Conservation (phyloP, 37 sponge, comb jelly and placozoan genomes). For the Mnemiopsis leidyi region DNA sequence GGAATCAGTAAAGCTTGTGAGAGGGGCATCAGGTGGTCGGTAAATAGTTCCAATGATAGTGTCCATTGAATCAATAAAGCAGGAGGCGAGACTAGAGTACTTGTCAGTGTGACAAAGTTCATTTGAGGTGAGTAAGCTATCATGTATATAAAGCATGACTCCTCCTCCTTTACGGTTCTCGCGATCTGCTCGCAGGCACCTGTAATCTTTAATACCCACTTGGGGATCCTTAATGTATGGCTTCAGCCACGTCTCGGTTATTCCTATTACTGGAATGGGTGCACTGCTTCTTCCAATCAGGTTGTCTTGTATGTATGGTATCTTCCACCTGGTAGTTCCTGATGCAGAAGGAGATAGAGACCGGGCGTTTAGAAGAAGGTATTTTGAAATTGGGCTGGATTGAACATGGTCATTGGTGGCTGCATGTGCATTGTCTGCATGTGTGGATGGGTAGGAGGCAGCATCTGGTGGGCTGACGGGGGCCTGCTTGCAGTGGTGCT, state of each 20-base stretch:
- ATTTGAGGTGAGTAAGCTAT: not conserved
- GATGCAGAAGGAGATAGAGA: not conserved
- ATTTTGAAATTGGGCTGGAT: not conserved
- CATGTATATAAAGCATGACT: not conserved
- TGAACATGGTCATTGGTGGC: not conserved
- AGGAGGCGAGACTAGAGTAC: not conserved
- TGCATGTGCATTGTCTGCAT: not conserved
- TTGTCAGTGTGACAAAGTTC: not conserved
- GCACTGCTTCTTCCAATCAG: not conserved
- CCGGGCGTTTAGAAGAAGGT: not conserved
- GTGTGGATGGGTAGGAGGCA: too few relatives aligned
- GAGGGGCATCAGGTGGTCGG: not conserved
- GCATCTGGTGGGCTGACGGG: too few relatives aligned
- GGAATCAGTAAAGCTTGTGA: not conserved
- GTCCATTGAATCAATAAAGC: not conserved
- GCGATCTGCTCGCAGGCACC: not conserved
- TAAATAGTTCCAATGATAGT: not conserved
- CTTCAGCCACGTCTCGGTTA: not conserved
- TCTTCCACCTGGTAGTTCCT: not conserved
- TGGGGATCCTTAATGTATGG: not conserved
- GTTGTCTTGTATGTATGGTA: not conserved
- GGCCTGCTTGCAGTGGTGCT: too few relatives aligned
- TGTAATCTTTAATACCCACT: not conserved
- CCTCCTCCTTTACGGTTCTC: not conserved
- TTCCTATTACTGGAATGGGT: not conserved